phyloP scores from a whole-genome alignment of 2,113 vertebrate genomes.

The Hippoglossus stenolepis region DNA sequence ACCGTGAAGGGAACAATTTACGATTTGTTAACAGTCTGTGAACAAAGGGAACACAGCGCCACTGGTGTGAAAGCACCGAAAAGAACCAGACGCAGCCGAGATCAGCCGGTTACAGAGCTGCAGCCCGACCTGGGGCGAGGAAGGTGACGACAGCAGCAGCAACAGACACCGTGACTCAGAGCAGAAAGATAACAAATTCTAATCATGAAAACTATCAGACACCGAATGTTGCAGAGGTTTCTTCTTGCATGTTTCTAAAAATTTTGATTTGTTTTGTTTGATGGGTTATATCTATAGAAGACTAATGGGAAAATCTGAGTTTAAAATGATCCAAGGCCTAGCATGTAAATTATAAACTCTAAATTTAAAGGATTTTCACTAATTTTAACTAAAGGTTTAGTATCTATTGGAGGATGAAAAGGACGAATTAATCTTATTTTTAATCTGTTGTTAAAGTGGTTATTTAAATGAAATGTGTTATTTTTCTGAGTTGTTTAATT shows the following conservation, averaged over 20 bases:
- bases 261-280: neutral
- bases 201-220: neutral
- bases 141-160: neutral
- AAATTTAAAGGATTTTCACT: too few species aligned
- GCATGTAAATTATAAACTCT: too few species aligned
- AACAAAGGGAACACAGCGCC: slow-evolving; percentile 28
- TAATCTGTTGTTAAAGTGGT: neutral
- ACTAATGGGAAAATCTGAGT: too few species aligned
- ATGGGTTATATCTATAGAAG: too few species aligned
- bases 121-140: neutral
- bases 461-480: neutral
- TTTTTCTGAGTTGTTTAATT: too few species aligned
- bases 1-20: slow-evolving; percentile 4
- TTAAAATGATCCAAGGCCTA: too few species aligned
- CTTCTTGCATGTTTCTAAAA: neutral
- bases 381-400: too few species aligned
- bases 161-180: neutral
- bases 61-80: slow-evolving; percentile 3
- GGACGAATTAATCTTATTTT: too few species aligned
- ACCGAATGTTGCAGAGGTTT: neutral
- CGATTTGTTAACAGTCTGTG: neutral
- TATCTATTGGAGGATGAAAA: too few species aligned
- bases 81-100: neutral
- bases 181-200: neutral
- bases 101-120: neutral